These are phyloP conservation scores for Brenthis hecate DNA, from an alignment of 2,888 invertebrate genomes.

Conservation along the genomic window DNA sequence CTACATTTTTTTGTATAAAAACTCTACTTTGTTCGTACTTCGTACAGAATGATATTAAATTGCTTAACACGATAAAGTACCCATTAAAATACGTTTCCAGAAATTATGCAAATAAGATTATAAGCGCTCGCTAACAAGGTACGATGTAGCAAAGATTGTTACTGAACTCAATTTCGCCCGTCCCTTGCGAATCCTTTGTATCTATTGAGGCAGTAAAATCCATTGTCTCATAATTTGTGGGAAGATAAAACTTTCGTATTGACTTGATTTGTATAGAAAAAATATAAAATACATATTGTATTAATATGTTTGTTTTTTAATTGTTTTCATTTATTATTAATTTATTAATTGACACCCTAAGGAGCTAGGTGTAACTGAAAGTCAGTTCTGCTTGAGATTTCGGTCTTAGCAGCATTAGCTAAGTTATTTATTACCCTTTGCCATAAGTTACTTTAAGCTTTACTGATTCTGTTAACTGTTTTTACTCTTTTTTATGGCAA, in stretches of 20 bases:
- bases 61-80: slow-evolving; percentile 68
- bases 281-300: neutral
- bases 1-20: neutral
- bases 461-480: no score
- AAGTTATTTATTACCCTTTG: no score
- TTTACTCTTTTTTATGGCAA: no score
- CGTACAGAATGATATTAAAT: slow-evolving; percentile 50
- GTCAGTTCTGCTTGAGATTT: no score
- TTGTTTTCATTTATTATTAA: no score
- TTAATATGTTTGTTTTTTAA: no score
- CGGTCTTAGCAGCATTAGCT: no score
- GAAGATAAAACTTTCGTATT: slow-evolving; percentile 8
- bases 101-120: slow-evolving; percentile 76
- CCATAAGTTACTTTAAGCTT: no score
- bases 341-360: no score
- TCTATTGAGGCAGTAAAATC: slow-evolving; percentile 26
- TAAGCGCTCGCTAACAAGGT: slow-evolving; percentile 67
- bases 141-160: slow-evolving; percentile 67
- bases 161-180: slow-evolving; percentile 67
- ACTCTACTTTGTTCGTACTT: neutral
- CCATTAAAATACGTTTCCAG: slow-evolving; percentile 70
- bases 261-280: slow-evolving; percentile 1
- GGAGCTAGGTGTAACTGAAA: no score
- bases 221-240: slow-evolving; percentile 26
- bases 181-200: slow-evolving; percentile 44